Conservation (phyloP, 2,888 invertebrate genomes). For the Lycocerus yunnanus region DNA sequence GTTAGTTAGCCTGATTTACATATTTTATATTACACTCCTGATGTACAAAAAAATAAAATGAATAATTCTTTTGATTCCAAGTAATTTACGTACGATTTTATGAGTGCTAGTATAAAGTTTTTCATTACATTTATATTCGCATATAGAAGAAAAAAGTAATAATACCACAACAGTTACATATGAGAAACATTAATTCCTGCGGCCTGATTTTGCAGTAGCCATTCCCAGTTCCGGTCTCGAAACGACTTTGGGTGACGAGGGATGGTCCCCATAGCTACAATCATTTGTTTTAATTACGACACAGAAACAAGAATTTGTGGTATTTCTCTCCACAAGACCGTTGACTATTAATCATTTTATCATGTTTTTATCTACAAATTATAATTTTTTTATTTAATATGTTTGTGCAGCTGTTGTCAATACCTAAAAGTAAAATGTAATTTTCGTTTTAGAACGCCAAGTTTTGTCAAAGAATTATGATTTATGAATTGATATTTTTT, state of each 20-base stretch:
- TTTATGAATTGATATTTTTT: background rate
- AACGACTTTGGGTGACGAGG: constrained; percentile 41
- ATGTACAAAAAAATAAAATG: constrained; percentile 18
- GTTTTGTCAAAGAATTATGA: background rate
- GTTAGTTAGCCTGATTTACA: constrained; percentile 19
- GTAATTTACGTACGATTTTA: constrained; percentile 29
- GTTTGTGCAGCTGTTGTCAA: background rate
- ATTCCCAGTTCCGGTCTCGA: constrained; percentile 42
- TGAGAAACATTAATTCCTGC: constrained; percentile 44
- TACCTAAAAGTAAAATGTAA: background rate
- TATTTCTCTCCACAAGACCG: constrained; percentile 41
- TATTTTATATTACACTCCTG: constrained; percentile 19
- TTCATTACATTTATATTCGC: constrained; percentile 28
- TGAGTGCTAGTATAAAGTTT: constrained; percentile 28
- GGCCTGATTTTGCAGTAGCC: constrained; percentile 41
- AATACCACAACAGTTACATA: constrained; percentile 41
- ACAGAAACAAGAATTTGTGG: constrained; percentile 48
- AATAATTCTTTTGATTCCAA: constrained; percentile 22
- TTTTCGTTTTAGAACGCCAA: background rate
- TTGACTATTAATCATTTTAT: constrained; percentile 42
- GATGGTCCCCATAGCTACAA: constrained; percentile 40
- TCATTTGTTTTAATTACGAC: constrained; percentile 49
- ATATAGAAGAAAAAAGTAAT: constrained; percentile 35
- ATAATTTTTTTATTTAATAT: background rate
- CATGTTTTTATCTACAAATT: background rate